Conservation (phyloP, 2,113 vertebrate species). For the Diglossa brunneiventris region DNA sequence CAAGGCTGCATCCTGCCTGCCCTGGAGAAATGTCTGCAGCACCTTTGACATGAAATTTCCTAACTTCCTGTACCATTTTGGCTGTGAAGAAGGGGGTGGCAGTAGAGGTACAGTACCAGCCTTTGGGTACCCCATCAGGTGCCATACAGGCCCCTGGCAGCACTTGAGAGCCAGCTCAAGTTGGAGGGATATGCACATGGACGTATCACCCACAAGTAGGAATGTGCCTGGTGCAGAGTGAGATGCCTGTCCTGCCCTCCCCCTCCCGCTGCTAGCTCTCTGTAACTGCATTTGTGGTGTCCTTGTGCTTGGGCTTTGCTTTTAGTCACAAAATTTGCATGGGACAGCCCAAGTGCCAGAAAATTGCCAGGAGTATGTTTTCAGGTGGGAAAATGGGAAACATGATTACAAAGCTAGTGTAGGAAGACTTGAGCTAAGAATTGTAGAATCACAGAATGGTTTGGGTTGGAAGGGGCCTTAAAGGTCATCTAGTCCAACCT, state of each 20-base stretch:
- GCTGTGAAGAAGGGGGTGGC: neutral
- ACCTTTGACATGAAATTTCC: neutral
- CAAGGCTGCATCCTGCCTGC: neutral
- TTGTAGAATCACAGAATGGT: neutral
- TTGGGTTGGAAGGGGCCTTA: neutral
- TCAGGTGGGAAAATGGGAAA: neutral
- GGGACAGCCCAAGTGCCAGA: neutral
- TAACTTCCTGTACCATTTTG: neutral
- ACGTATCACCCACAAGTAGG: neutral
- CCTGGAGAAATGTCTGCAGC: neutral
- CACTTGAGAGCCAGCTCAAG: neutral
- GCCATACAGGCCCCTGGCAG: rapidly evolving
- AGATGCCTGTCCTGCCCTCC: neutral
- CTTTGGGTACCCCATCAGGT: neutral
- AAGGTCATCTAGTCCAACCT: neutral
- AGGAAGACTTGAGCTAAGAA: neutral
- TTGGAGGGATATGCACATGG: neutral
- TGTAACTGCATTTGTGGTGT: neutral
- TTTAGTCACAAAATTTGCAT: neutral
- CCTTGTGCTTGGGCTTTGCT: neutral
- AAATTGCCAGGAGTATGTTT: neutral
- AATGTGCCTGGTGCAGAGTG: neutral
- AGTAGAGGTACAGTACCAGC: neutral
- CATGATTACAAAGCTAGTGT: neutral
- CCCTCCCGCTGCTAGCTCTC: neutral